These are phyloP conservation scores for Microctonus hyperodae DNA, from an alignment of 2,888 invertebrate species.

Conservation along the genomic window DNA sequence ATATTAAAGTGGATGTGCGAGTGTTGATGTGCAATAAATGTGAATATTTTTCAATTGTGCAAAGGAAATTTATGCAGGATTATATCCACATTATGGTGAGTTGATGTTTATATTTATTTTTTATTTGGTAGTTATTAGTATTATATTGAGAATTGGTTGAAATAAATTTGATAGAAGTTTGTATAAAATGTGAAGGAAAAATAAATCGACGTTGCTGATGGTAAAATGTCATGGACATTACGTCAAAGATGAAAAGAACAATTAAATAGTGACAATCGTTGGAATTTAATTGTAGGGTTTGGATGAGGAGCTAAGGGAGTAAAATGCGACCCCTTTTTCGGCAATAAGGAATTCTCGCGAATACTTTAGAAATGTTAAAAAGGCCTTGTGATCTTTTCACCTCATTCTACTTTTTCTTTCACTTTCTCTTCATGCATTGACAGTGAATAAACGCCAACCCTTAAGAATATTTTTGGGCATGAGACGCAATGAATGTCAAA, in stretches of 20 bases:
- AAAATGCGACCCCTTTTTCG: conserved; percentile 3
- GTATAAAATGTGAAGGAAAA: background rate
- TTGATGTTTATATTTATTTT: too few relatives aligned
- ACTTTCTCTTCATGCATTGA: background rate
- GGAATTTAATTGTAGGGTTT: conserved; percentile 60
- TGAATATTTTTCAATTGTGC: too few relatives aligned
- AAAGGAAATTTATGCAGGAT: too few relatives aligned
- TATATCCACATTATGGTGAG: too few relatives aligned
- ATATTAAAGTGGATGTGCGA: too few relatives aligned
- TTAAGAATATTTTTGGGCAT: conserved; percentile 3
- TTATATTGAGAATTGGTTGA: too few relatives aligned
- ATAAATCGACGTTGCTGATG: background rate
- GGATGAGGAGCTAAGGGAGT: background rate
- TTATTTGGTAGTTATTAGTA: too few relatives aligned
- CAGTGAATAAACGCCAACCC: conserved; percentile 19
- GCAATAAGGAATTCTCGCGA: background rate
- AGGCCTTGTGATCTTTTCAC: conserved; percentile 14
- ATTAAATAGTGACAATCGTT: conserved; percentile 63
- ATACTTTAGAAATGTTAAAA: conserved; percentile 23
- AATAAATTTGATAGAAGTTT: too few relatives aligned
- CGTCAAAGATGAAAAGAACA: conserved; percentile 49
- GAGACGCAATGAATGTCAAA: background rate
- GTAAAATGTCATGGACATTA: conserved; percentile 1
- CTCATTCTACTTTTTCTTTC: background rate
- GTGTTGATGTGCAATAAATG: too few relatives aligned